A percentile compares a stretch with the other conserved stretches of the same genome.
Conservation (phyloP, 2,797 vertebrate genomes). For the Amniataba percoides region DNA sequence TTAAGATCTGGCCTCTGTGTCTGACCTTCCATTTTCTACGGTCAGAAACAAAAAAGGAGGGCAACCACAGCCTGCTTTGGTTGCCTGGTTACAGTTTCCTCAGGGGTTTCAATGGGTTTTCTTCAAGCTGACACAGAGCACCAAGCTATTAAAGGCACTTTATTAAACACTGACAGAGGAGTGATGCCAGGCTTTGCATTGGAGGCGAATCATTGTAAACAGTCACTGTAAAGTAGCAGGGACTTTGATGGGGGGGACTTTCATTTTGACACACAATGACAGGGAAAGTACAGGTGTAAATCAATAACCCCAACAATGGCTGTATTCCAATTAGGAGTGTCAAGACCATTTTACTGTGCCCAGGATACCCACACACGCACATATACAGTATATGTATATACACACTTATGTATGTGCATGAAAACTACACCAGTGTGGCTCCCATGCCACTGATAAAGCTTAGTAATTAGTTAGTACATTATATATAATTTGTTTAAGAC, state of each 20-base stretch:
- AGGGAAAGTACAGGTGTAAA: neutral
- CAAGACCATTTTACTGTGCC: neutral
- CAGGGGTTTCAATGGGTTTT: conserved; percentile 51
- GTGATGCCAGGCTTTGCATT: neutral
- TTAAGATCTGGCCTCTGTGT: conserved; percentile 34
- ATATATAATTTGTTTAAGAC: neutral
- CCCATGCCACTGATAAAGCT: no score
- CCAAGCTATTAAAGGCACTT: conserved; percentile 59
- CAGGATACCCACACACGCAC: no score
- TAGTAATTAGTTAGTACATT: neutral
- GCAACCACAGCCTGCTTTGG: conserved; percentile 43
- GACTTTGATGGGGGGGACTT: neutral
- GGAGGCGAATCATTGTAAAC: conserved; percentile 8
- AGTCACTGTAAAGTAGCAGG: neutral
- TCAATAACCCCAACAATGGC: neutral
- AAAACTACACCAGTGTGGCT: no score
- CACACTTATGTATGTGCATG: no score
- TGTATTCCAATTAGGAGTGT: neutral
- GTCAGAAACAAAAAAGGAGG: conserved; percentile 45
- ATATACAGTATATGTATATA: no score
- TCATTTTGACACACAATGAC: neutral
- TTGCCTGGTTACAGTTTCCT: conserved; percentile 77
- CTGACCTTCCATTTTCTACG: conserved; percentile 60
- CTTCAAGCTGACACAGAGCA: conserved; percentile 54
- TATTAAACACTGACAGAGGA: conserved; percentile 53